Base-by-base conservation (phyloP, 2,888 invertebrate genomes). In the Eupithecia dodoneata region DNA sequence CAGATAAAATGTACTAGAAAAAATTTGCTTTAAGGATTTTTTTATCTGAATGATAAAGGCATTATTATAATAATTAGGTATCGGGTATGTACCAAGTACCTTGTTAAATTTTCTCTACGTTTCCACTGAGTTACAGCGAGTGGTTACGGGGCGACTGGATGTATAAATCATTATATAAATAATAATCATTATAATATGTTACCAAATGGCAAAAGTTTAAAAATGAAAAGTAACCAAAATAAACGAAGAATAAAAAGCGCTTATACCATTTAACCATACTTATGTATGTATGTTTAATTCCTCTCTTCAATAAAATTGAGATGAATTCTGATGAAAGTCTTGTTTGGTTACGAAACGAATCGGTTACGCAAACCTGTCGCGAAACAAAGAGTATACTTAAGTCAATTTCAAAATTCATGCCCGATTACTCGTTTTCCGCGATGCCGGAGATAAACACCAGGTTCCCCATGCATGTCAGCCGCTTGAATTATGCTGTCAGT, bases 401-500 rank as follows among this genome's bases (percentile, higher is more conserved):
- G 79, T 73, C 73, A 73, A 79, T 77, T 81, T 78, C 67, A 30
- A 72, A 81, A 75, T 73, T 79, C 59, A 72, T 77, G 75, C 78
- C 72, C 77, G 75, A 80, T 83, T 81, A 78, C 76, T 78, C 67
- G 75, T 79, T 83, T 83, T 81, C 80, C 79, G 76, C 80, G 76
- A 78, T 80, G 73, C 80, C 74, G 72, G 74, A 81, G 79, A 81
- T 82, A 83, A 83, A 81, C 80, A 82, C 80, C 73, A 85, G 83
- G 81, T 84, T 83, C 84, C 82, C 77, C 80, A 83, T 81, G 84
- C 85, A 86, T 87, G 87, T 87, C 88, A 86, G 82, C 78, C 82
- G 85, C 85, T 84, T 81, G 86, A 90, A 91, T 92, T 90, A 90
- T 88, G 83, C 83, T 85, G 89, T 88, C 87, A 85, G 91, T 90